Evolutionary conservation across 2,888 invertebrate species (phyloP).

Genomic region (Drosophila prolongata): DNA sequence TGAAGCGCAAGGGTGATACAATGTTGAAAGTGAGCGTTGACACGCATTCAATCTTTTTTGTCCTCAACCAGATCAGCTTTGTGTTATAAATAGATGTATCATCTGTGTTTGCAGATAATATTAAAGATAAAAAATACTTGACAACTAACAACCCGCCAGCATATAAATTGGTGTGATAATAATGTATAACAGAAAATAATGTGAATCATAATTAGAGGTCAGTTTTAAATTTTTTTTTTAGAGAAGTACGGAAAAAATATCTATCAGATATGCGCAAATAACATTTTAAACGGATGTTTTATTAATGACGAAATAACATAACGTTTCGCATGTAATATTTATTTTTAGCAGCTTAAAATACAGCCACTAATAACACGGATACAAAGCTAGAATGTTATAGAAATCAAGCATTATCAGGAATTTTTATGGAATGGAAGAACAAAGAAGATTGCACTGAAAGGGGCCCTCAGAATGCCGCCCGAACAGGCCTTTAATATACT

Average conservation of each 20-base stretch:
- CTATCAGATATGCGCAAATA: constrained; percentile 47
- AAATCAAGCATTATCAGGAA: constrained; percentile 76
- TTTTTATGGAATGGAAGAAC: constrained; percentile 64
- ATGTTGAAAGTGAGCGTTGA: constrained; percentile 48
- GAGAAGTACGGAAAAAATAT: constrained; percentile 41
- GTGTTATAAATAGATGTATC: constrained; percentile 46
- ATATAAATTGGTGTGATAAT: constrained; percentile 83
- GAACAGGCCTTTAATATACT: constrained; percentile 23
- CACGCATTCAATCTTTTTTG: constrained; percentile 15
- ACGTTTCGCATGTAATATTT: constrained; percentile 21
- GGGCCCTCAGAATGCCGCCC: constrained; percentile 39
- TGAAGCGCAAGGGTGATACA: constrained; percentile 78
- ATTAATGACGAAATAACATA: constrained; percentile 25
- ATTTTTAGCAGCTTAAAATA: constrained; percentile 34
- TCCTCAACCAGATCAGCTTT: constrained; percentile 47
- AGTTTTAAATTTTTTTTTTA: constrained; percentile 66
- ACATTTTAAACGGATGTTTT: constrained; percentile 53
- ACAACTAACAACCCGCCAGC: constrained; percentile 82
- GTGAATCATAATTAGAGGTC: constrained; percentile 48
- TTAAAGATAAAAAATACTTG: constrained; percentile 51
- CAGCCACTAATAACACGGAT: constrained; percentile 23
- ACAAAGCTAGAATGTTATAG: constrained; percentile 26
- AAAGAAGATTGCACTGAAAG: constrained; percentile 30
- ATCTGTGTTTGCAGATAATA: constrained; percentile 18
- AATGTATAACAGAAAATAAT: constrained; percentile 59